Evolutionary conservation across 2,797 vertebrate species (phyloP), one percentile per base, ranked within the genome.

Genomic region (Characodon lateralis): DNA sequence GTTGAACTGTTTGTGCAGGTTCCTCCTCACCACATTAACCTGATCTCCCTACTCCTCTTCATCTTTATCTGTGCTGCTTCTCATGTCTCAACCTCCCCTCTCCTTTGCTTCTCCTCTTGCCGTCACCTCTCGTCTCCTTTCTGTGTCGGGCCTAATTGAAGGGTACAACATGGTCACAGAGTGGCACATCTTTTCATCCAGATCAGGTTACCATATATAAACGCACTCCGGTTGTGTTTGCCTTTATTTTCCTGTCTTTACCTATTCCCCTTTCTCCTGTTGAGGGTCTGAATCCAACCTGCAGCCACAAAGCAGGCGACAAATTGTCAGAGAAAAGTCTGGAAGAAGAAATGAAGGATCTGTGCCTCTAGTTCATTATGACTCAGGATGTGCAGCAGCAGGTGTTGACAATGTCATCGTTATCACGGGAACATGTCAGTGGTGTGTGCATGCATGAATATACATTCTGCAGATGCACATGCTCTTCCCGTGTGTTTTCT

Each of bases 361-460:
- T 4, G 73, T 76, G 80, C 73, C 86, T 89, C 78, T 77, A 90
- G 82, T 93, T 93, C 88, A 91, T 94, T 93, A 92, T 84, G 90
- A 91, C 79, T 91, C 53, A 69, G 86, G 82, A 79, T 89, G 89
- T 71, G 91, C 88, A 87, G 84, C 92, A 87, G 79, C 77, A 35
- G 89, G 85, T 91, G 89, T 90, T 93, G 94, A 92, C 94, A 92
- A 85, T 91, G 91, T 93, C 91, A 92, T 81, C 84, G 88, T 88
- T 92, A 92, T 88, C 87, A 84, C 51, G 73, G 88, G 80, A 91
- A 90, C 89, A 89, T 88, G 93, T 93, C 92, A 94, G 78, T 72
- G 84, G 65, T 74, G 72, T 80, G 48, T 80, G 81, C 71, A 76
- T 74, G 84, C 80, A 81, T 85, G 79, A 87, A 89, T 88, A 85